Evolutionary conservation across 1,140 invertebrate genomes (phyloP).

Genomic region (Dufourea novaeangliae): DNA sequence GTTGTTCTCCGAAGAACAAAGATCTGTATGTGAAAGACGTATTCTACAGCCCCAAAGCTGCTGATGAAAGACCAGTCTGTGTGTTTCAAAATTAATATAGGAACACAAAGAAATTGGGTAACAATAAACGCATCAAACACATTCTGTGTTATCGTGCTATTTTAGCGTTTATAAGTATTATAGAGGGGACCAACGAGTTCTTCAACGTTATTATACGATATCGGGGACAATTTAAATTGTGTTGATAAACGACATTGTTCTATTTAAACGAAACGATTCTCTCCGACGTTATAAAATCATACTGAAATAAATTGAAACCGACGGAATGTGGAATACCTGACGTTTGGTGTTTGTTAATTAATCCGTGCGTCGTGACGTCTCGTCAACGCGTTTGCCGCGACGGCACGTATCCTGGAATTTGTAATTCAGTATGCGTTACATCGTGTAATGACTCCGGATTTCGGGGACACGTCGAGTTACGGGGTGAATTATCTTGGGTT

Average conservation of each 20-base stretch:
- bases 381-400: not conserved
- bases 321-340: too few relatives aligned
- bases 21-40: too few relatives aligned
- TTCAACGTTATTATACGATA: not conserved
- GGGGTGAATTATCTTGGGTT: not conserved
- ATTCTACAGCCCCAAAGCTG: too few relatives aligned
- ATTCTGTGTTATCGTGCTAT: too few relatives aligned
- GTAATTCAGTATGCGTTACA: not conserved
- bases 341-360: conserved; percentile 12
- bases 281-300: not conserved
- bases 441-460: not conserved
- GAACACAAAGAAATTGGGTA: too few relatives aligned
- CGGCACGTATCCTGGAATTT: not conserved
- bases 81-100: too few relatives aligned
- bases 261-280: not conserved
- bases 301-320: not conserved
- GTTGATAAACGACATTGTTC: not conserved
- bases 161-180: too few relatives aligned
- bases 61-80: too few relatives aligned
- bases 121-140: too few relatives aligned
- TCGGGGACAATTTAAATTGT: not conserved
- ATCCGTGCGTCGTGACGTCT: not conserved
- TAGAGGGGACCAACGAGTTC: not conserved
- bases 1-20: too few relatives aligned
- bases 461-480: not conserved